Conservation (phyloP, 2,888 invertebrate species). For the Rotaria macrura region DNA sequence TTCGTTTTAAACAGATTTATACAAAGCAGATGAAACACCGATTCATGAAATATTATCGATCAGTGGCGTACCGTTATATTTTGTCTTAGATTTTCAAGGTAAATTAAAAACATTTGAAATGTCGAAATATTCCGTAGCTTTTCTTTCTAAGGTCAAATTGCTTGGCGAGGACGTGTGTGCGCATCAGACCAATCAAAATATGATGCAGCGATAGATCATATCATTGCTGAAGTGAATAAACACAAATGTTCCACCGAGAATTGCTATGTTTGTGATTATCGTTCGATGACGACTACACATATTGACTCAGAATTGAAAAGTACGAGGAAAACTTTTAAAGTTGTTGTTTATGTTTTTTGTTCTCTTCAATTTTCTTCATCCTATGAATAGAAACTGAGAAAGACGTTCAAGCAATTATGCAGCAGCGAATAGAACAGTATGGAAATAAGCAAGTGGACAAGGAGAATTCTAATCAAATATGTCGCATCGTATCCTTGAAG, state of each 20-base stretch:
- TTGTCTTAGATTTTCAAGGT: neutral
- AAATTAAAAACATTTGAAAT: neutral
- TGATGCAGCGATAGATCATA: neutral
- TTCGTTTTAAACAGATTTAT: neutral
- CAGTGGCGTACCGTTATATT: neutral
- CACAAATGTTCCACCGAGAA: neutral
- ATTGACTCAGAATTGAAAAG: neutral
- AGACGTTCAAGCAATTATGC: neutral
- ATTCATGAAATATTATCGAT: neutral
- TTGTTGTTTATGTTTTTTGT: no score
- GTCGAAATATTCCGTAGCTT: neutral
- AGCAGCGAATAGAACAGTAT: neutral
- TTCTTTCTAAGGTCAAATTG: neutral
- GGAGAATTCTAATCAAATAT: neutral
- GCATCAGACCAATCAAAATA: neutral
- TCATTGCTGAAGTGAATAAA: neutral
- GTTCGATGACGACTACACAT: neutral
- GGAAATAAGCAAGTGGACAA: neutral
- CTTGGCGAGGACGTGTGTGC: neutral
- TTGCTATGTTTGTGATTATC: neutral
- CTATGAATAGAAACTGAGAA: neutral
- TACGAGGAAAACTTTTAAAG: no score
- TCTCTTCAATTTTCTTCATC: neutral
- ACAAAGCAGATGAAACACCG: neutral
- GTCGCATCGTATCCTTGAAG: neutral